Conservation (phyloP, 2,113 vertebrate genomes). For the Pao palembangensis region DNA sequence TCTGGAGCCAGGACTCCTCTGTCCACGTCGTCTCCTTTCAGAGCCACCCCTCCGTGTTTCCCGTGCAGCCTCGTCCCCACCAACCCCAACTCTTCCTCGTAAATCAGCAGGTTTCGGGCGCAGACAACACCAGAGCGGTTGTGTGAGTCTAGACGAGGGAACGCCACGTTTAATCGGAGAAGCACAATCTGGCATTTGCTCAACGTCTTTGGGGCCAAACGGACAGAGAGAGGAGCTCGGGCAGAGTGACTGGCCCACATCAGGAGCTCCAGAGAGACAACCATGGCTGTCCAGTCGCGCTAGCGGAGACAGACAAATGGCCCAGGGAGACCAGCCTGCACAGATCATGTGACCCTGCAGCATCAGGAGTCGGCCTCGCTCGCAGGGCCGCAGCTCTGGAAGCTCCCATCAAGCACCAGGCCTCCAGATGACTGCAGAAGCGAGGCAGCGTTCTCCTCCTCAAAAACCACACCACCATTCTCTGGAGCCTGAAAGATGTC, state of each 20-base stretch:
- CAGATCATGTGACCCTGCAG: too few relatives aligned
- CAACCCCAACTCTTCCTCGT: background rate
- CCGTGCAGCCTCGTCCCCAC: background rate
- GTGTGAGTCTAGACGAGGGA: conserved; percentile 43
- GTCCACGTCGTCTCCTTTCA: conserved; percentile 5
- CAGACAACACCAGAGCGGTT: conserved; percentile 24
- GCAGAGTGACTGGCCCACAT: conserved; percentile 47
- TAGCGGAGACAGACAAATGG: too few relatives aligned
- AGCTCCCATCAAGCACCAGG: conserved; percentile 13
- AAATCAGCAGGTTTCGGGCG: conserved; percentile 14
- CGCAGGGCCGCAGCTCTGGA: conserved; percentile 42
- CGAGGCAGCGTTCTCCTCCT: conserved; percentile 23
- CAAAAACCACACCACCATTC: conserved; percentile 38
- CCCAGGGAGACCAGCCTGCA: too few relatives aligned
- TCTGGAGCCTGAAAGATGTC: conserved; percentile 40
- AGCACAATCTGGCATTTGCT: conserved; percentile 43
- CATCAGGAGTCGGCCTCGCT: conserved; percentile 11
- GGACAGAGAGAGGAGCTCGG: conserved; percentile 52
- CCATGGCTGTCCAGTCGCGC: conserved; percentile 57
- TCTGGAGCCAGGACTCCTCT: conserved; percentile 38
- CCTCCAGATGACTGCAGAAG: conserved; percentile 27
- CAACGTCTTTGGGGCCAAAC: conserved; percentile 52
- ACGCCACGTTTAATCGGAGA: conserved; percentile 47
- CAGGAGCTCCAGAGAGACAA: conserved; percentile 45
- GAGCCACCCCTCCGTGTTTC: background rate